phyloP scores from a whole-genome alignment of 2,113 vertebrate genomes.

The Motacilla alba region DNA sequence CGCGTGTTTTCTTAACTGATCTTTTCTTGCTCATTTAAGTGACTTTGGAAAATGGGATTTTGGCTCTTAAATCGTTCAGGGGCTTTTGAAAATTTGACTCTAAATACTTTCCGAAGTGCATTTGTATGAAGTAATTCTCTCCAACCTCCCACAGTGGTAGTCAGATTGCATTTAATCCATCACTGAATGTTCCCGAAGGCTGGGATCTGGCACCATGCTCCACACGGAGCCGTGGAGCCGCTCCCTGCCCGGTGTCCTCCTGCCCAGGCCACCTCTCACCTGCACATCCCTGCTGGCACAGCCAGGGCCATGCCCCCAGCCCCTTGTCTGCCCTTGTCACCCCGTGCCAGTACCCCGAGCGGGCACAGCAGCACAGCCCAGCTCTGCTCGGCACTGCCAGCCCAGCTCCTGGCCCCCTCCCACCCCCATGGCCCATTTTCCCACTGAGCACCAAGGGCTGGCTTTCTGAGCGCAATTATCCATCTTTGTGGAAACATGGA shows the following conservation, averaged over 20 bases:
- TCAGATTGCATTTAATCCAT: constrained; percentile 64
- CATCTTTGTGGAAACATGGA: constrained; percentile 8
- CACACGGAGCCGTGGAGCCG: background rate
- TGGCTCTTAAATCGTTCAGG: constrained; percentile 61
- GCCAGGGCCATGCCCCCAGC: rapidly evolving
- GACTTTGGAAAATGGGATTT: constrained; percentile 64
- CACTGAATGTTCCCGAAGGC: constrained; percentile 62
- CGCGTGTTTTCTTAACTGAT: background rate
- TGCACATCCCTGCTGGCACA: background rate
- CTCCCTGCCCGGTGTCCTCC: background rate
- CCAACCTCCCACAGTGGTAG: constrained; percentile 62
- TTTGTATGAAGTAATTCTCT: constrained; percentile 66
- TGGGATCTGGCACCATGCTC: constrained; percentile 43
- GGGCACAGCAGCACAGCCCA: rapidly evolving
- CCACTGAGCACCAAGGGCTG: background rate
- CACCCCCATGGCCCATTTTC: background rate
- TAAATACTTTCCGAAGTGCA: constrained; percentile 64
- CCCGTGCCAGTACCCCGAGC: rapidly evolving
- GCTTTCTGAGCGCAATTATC: constrained; percentile 23
- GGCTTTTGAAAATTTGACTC: constrained; percentile 65
- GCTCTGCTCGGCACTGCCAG: background rate
- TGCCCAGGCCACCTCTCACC: background rate
- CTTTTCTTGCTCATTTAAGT: constrained; percentile 22
- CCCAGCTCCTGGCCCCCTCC: background rate
- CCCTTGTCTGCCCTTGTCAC: background rate